These are phyloP conservation scores for Mimas tiliae DNA, from an alignment of 2,888 invertebrate species.

Conservation along the genomic window DNA sequence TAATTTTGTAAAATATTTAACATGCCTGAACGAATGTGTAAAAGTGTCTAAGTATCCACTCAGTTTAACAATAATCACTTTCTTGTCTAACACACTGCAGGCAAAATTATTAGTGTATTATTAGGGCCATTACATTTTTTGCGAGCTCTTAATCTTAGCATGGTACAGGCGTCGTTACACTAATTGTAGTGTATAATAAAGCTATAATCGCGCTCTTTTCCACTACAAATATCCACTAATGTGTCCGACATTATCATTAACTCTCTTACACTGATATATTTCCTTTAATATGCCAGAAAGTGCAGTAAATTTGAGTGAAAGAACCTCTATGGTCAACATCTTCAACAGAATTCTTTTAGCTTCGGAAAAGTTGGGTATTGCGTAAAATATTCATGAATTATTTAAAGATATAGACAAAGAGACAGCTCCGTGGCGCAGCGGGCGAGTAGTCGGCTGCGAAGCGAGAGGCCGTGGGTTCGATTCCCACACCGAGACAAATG, in stretches of 20 bases:
- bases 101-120: conserved; percentile 15
- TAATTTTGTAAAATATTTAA: too few species aligned
- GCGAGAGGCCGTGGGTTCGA: too few species aligned
- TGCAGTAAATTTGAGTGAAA: background rate
- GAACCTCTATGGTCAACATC: too few species aligned
- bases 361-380: too few species aligned
- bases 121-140: conserved; percentile 14
- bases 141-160: conserved; percentile 7
- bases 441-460: too few species aligned
- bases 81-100: background rate
- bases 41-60: too few species aligned
- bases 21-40: too few species aligned
- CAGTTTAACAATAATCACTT: background rate
- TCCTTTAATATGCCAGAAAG: background rate
- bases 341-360: too few species aligned
- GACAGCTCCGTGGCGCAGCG: too few species aligned
- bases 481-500: too few species aligned
- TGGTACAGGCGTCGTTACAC: conserved; percentile 31
- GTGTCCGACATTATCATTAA: conserved; percentile 47
- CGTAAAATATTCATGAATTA: too few species aligned
- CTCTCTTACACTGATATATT: conserved; percentile 19
- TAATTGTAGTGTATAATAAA: conserved; percentile 63
- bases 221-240: conserved; percentile 52
- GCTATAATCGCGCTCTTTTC: conserved; percentile 55
- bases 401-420: too few species aligned